Conservation (phyloP, 2,888 invertebrate genomes). For the Smittia sp. region DNA sequence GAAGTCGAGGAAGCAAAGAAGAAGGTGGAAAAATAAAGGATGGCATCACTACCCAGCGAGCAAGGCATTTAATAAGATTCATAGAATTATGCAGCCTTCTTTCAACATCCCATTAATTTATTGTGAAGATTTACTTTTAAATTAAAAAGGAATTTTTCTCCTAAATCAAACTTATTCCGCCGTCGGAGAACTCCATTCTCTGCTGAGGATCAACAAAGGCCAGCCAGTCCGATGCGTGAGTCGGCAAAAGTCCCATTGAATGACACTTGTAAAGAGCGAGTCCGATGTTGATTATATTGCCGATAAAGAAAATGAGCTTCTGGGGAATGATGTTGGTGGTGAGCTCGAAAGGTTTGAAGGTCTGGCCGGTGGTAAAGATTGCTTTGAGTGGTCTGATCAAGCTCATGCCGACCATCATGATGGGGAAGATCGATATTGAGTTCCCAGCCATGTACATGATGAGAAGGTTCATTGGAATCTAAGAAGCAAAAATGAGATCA, state of each 20-base stretch:
- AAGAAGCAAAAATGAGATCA: neutral
- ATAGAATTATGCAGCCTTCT: neutral
- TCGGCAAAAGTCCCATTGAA: conserved; percentile 94
- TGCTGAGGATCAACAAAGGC: conserved; percentile 92
- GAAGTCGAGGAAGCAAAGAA: conserved; percentile 18
- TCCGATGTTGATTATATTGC: conserved; percentile 87
- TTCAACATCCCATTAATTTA: conserved; percentile 9
- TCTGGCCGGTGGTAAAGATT: conserved; percentile 81
- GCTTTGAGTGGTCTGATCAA: conserved; percentile 95
- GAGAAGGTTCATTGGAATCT: conserved; percentile 95
- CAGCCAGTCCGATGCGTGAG: conserved; percentile 97
- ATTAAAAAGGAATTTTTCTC: conserved; percentile 45
- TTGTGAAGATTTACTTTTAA: conserved; percentile 44
- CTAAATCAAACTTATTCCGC: conserved; percentile 68
- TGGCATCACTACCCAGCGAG: neutral
- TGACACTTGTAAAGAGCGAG: conserved; percentile 96
- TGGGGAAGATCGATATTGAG: conserved; percentile 98
- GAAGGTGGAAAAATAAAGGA: conserved; percentile 18
- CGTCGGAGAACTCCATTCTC: conserved; percentile 80
- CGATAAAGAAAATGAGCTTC: conserved; percentile 89
- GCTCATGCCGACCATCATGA: conserved; percentile 99
- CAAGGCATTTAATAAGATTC: neutral
- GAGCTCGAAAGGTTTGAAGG: conserved; percentile 93
- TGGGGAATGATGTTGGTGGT: conserved; percentile 79
- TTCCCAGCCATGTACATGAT: conserved; percentile 99